A percentile compares a stretch with the other conserved stretches of the same genome.
Evolutionary conservation across 2,888 invertebrate genomes (phyloP).

Genomic region (Prosapia bicincta): DNA sequence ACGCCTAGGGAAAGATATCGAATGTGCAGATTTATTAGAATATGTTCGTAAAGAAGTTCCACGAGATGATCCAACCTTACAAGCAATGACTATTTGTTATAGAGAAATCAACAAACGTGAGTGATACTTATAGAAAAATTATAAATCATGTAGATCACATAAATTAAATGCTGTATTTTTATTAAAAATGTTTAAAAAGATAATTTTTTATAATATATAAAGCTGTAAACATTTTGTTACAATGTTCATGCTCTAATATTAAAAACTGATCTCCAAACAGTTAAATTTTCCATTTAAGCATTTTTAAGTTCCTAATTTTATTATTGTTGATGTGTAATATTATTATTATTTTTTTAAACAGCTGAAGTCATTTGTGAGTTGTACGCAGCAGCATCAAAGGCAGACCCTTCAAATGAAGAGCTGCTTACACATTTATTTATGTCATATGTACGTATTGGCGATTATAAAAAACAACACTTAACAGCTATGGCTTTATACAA

Average conservation of each 20-base stretch:
- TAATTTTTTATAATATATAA: too few species aligned
- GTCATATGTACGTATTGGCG: slow-evolving; percentile 87
- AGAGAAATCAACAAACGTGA: slow-evolving; percentile 76
- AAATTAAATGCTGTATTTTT: too few species aligned
- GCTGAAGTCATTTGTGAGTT: slow-evolving; percentile 81
- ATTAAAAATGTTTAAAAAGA: too few species aligned
- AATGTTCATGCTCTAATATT: too few species aligned
- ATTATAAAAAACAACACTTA: slow-evolving; percentile 87
- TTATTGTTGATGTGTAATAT: too few species aligned
- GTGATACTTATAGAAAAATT: too few species aligned
- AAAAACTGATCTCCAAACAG: too few species aligned
- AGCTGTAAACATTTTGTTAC: too few species aligned
- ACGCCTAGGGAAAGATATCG: slow-evolving; percentile 78
- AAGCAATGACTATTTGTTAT: slow-evolving; percentile 94
- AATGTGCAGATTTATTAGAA: slow-evolving; percentile 72
- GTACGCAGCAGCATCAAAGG: slow-evolving; percentile 85
- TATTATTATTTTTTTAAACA: neutral
- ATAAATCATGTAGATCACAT: too few species aligned
- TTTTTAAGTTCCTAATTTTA: too few species aligned
- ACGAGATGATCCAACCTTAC: slow-evolving; percentile 88
- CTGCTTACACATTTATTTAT: slow-evolving; percentile 92
- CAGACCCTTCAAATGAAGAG: slow-evolving; percentile 86
- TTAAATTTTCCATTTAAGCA: too few species aligned
- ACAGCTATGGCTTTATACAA: slow-evolving; percentile 89
- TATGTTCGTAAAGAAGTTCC: slow-evolving; percentile 75